Conservation (phyloP, 1,140 invertebrate species). For the Chelonus insularis region DNA sequence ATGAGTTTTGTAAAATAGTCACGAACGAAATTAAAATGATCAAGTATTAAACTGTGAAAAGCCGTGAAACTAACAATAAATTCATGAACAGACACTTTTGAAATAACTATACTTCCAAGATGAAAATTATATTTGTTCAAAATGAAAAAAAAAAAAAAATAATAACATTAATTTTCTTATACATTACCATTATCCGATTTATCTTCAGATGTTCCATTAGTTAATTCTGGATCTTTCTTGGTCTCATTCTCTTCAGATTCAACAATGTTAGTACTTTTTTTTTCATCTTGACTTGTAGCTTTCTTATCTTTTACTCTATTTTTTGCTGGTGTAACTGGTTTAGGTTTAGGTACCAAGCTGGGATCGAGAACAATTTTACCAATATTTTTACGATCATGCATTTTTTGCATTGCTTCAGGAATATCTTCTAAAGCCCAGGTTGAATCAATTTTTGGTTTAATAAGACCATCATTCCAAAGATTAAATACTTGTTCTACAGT, state of each 20-base stretch:
- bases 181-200: slow-evolving; percentile 58
- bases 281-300: slow-evolving; percentile 69
- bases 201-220: slow-evolving; percentile 61
- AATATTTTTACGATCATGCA: slow-evolving; percentile 89
- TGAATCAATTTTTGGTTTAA: slow-evolving; percentile 82
- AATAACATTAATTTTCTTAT: too few species aligned
- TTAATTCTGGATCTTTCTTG: slow-evolving; percentile 60
- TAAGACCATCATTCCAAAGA: slow-evolving; percentile 75
- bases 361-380: slow-evolving; percentile 86
- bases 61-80: too few species aligned
- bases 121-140: too few species aligned
- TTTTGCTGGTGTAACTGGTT: slow-evolving; percentile 75
- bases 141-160: too few species aligned
- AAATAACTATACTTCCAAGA: too few species aligned
- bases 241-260: slow-evolving; percentile 64
- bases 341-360: slow-evolving; percentile 74
- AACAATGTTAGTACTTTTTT: slow-evolving; percentile 58
- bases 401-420: slow-evolving; percentile 86
- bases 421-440: slow-evolving; percentile 86
- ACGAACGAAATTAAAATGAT: too few species aligned
- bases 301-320: slow-evolving; percentile 73
- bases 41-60: too few species aligned
- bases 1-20: too few species aligned
- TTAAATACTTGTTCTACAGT: slow-evolving; percentile 74
- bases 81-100: too few species aligned